These are phyloP conservation scores for Thaleichthys pacificus DNA, from an alignment of 2,797 vertebrate species.

Conservation along the genomic window DNA sequence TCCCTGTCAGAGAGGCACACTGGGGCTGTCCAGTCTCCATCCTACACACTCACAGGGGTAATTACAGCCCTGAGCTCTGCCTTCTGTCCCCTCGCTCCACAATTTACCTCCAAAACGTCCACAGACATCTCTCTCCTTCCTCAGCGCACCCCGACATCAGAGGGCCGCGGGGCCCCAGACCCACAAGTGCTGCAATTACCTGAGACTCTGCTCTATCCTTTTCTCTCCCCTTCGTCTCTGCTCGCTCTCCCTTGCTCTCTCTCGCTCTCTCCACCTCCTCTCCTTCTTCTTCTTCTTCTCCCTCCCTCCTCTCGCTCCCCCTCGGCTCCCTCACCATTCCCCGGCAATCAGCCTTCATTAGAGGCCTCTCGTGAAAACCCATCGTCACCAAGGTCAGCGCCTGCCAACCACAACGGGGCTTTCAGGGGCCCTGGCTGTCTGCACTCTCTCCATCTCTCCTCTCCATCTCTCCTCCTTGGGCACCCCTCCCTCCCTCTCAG, in stretches of 20 bases:
- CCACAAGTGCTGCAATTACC: slow-evolving; percentile 84
- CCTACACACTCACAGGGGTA: slow-evolving; percentile 65
- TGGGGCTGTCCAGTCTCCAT: slow-evolving; percentile 70
- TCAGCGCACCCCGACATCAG: slow-evolving; percentile 74
- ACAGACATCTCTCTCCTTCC: slow-evolving; percentile 66
- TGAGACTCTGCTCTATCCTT: slow-evolving; percentile 68
- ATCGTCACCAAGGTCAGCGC: slow-evolving; percentile 78
- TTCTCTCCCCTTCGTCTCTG: slow-evolving; percentile 43
- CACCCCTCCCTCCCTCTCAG: slow-evolving; percentile 32
- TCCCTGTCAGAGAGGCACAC: slow-evolving; percentile 70
- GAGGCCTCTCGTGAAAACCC: slow-evolving; percentile 77
- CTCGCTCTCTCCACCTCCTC: slow-evolving; percentile 20
- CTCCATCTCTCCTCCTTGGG: slow-evolving; percentile 39
- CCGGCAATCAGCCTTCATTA: slow-evolving; percentile 83
- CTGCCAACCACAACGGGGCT: slow-evolving; percentile 72
- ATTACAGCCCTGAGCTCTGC: slow-evolving; percentile 76
- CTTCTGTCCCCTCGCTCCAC: slow-evolving; percentile 64
- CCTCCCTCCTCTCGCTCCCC: slow-evolving; percentile 36
- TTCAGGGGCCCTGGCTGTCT: slow-evolving; percentile 66
- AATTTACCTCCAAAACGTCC: slow-evolving; percentile 75
- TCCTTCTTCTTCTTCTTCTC: slow-evolving; percentile 5
- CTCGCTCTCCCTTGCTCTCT: slow-evolving; percentile 12
- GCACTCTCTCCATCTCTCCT: slow-evolving; percentile 59
- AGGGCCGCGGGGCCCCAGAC: slow-evolving; percentile 58
- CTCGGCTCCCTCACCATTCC: slow-evolving; percentile 69